phyloP scores from a whole-genome alignment of 2,797 vertebrate species.

The Todus mexicanus region DNA sequence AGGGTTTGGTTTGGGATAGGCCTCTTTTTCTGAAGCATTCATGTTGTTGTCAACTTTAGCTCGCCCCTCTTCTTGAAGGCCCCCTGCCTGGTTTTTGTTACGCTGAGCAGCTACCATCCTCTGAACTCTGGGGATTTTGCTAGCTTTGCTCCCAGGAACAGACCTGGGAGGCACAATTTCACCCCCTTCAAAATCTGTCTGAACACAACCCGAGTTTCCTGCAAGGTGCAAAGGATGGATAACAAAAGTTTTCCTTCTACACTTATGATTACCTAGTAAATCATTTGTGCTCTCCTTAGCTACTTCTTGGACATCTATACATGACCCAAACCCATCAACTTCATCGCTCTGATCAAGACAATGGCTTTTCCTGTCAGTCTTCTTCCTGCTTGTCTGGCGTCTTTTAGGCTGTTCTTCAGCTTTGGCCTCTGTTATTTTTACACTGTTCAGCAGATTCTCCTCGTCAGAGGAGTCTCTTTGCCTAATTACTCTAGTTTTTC shows the following conservation, averaged over 20 bases:
- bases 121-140: constrained; percentile 10
- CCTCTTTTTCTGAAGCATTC: not conserved
- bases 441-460: not conserved
- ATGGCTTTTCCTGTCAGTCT: not conserved
- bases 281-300: not conserved
- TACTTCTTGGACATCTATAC: not conserved
- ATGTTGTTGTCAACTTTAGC: not conserved
- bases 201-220: not conserved
- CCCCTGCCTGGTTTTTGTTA: not conserved
- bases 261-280: not conserved
- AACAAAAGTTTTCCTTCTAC: not conserved
- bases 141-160: not conserved
- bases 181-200: not conserved
- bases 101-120: not conserved
- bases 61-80: not conserved
- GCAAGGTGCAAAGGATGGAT: not conserved
- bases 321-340: not conserved
- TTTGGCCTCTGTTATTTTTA: not conserved
- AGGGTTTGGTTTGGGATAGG: not conserved
- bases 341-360: not conserved
- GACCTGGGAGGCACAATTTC: not conserved
- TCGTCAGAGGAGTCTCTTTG: not conserved
- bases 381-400: not conserved
- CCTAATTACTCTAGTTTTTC: not conserved
- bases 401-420: not conserved